Base-by-base conservation (phyloP, 2,888 invertebrate species). In the Eilema caniola region DNA sequence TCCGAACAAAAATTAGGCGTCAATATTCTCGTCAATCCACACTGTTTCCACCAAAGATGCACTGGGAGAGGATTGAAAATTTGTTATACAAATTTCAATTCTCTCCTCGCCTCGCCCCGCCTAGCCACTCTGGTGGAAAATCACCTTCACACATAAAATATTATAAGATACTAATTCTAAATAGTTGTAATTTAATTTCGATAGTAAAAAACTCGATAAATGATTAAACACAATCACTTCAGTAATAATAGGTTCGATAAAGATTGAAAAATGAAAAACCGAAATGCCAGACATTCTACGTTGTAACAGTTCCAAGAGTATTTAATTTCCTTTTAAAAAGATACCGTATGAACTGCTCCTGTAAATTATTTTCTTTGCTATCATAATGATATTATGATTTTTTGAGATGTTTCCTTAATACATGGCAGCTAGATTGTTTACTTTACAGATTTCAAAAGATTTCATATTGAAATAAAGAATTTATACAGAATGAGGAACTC, bases 211-310 rank as follows among this genome's bases (percentile, higher is more conserved):
- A 8, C 5, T 20, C 20, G 20, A 20, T 47, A 5, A n/a, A 53
- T n/a, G 53, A 12, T 53, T 7, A 47, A 47, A 47, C 47, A 47
- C 16, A 16, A 41, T 20, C 47, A 20, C 47, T 20, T 47, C 47
- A 20, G 20, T 20, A 47, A 47, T 20, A n/a, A n/a, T 20, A 10
- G 53, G 53, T 53, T 53, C n/a, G 53, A 53, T 53, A 20, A 53
- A 53, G 53, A 53, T 53, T n/a, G n/a, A 53, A n/a, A 10, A 53
- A 53, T 53, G 53, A 53, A 47, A 41, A n/a, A 53, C 53, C 53
- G 10, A 53, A 53, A 53, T n/a, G 53, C n/a, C 10, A 47, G 47
- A 47, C 47, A 20, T 47, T 47, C 7, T 7, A 7, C 47, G 47
- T 20, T 2, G 47, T 41, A 16, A 41, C 41, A 41, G 14, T 41